Percentiles rank a stretch among this genome's conserved stretches.
Conservation (phyloP, 2,113 vertebrate species). For the Cinclus mexicanus region DNA sequence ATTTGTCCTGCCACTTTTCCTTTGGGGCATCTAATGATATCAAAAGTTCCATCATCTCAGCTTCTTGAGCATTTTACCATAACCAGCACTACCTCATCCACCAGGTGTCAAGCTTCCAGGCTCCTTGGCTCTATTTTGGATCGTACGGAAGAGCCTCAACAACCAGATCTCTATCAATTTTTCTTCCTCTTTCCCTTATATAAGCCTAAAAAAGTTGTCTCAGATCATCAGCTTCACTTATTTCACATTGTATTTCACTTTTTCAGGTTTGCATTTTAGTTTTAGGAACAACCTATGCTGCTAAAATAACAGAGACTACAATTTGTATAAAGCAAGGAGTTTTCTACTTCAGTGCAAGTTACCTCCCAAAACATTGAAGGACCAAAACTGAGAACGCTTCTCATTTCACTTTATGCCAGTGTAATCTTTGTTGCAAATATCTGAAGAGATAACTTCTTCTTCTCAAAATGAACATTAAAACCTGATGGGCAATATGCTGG, state of each 20-base stretch:
- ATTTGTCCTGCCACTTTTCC: not conserved
- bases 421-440: not conserved
- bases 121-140: not conserved
- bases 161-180: not conserved
- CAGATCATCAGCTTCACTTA: not conserved
- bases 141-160: not conserved
- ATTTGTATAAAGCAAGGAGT: not conserved
- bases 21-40: not conserved
- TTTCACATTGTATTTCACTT: not conserved
- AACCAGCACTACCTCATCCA: not conserved
- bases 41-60: not conserved
- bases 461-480: not conserved
- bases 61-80: not conserved
- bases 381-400: not conserved
- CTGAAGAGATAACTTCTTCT: not conserved
- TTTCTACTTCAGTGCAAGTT: not conserved
- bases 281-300: not conserved
- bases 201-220: not conserved
- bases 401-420: not conserved
- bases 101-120: not conserved
- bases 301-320: not conserved
- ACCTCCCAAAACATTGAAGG: not conserved
- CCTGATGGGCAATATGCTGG: not conserved
- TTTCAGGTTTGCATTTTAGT: not conserved
- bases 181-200: not conserved